phyloP scores from a whole-genome alignment of 2,113 vertebrate genomes.

The Nerophis lumbriciformis region DNA sequence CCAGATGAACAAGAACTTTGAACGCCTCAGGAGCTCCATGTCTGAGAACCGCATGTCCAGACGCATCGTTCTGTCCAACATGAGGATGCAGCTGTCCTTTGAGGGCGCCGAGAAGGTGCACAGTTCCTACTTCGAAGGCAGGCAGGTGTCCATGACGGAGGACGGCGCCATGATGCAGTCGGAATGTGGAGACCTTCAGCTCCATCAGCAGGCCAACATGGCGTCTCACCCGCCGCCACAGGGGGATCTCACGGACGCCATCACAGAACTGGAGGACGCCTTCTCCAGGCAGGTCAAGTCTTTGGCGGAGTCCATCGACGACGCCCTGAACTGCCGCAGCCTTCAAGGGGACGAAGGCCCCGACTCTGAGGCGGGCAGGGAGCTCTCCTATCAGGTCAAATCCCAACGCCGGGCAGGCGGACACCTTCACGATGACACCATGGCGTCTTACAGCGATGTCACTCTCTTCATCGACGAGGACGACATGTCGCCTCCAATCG shows the following conservation, averaged over 20 bases:
- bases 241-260: slow-evolving; percentile 84
- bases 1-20: slow-evolving; percentile 99
- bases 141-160: slow-evolving; percentile 86
- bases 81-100: slow-evolving; percentile 99
- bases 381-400: slow-evolving; percentile 68
- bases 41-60: slow-evolving; percentile 98
- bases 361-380: slow-evolving; percentile 70
- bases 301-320: slow-evolving; percentile 93
- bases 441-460: slow-evolving; percentile 91
- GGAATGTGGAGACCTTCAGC: slow-evolving; percentile 76
- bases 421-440: slow-evolving; percentile 82
- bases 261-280: slow-evolving; percentile 94
- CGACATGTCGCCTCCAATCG: slow-evolving; percentile 83
- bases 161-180: slow-evolving; percentile 77
- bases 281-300: slow-evolving; percentile 97
- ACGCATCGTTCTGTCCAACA: slow-evolving; percentile 96
- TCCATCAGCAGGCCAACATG: slow-evolving; percentile 72
- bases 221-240: slow-evolving; percentile 74
- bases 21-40: slow-evolving; percentile 96
- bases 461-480: slow-evolving; percentile 97
- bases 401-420: slow-evolving; percentile 73
- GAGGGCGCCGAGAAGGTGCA: slow-evolving; percentile 94
- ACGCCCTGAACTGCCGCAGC: slow-evolving; percentile 92
- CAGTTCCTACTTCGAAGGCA: slow-evolving; percentile 92
- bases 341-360: slow-evolving; percentile 83